phyloP scores from a whole-genome alignment of 2,113 vertebrate genomes.

The Pardalotus punctatus region DNA sequence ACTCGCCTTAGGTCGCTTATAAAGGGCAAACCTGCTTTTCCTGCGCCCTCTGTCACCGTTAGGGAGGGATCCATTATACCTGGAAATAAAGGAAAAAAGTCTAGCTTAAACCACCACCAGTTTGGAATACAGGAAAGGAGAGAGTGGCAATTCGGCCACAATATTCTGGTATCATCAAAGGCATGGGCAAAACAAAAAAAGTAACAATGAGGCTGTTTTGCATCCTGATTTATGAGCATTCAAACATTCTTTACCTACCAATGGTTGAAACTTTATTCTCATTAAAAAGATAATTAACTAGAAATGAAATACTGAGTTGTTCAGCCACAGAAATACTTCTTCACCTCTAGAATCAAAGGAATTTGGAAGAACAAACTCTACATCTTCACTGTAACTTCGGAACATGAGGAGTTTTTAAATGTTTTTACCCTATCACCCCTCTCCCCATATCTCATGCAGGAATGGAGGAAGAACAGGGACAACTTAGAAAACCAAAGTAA shows the following conservation, averaged over 20 bases:
- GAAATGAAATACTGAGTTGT: background rate
- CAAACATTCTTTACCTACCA: background rate
- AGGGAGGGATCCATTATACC: conserved; percentile 96
- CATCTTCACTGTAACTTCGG: background rate
- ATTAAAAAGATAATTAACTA: background rate
- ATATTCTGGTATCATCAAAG: background rate
- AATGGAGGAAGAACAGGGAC: background rate
- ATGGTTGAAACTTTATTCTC: background rate
- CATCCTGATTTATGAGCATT: background rate
- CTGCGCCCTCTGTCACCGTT: conserved; percentile 92
- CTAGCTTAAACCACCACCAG: background rate
- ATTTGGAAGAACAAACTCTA: background rate
- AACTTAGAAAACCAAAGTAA: background rate
- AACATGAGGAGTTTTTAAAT: fast-evolving
- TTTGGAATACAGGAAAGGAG: background rate
- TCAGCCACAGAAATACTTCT: background rate
- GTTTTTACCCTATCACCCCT: background rate
- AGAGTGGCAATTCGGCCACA: background rate
- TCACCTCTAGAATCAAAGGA: background rate
- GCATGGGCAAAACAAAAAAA: background rate
- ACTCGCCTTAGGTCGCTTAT: conserved; percentile 88
- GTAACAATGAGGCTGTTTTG: background rate
- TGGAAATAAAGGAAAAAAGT: conserved; percentile 37
- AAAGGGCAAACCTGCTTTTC: conserved; percentile 97
- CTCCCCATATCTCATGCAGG: background rate